Percentiles rank a stretch among this genome's conserved stretches.
These are phyloP conservation scores for Agriopis marginaria DNA, from an alignment of 2,888 invertebrate genomes.

Conservation along the genomic window DNA sequence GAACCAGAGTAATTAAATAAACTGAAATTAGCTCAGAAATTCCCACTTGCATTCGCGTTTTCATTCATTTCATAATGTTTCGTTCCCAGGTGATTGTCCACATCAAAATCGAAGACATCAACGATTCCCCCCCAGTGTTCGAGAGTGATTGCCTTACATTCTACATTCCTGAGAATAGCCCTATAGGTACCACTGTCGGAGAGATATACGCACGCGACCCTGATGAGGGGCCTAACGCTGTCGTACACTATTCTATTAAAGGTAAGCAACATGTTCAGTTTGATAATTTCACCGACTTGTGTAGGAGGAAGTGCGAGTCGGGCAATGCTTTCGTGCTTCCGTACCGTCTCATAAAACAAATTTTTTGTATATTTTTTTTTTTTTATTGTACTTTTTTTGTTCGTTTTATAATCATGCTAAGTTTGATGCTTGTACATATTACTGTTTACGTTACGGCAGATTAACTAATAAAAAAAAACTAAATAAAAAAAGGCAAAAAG, in stretches of 20 bases:
- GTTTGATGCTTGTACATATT: no score
- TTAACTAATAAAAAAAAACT: no score
- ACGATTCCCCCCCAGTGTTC: conserved; percentile 96
- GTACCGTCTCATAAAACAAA: no score
- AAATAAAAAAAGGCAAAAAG: no score
- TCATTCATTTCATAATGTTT: neutral
- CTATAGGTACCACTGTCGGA: conserved; percentile 97
- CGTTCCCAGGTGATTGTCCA: conserved; percentile 88
- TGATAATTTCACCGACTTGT: no score
- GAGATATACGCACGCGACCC: conserved; percentile 96
- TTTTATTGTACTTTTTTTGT: no score
- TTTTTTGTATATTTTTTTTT: no score
- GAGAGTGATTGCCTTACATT: conserved; percentile 95
- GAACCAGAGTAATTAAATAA: no score
- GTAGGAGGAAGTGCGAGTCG: no score
- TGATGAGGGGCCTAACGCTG: conserved; percentile 96
- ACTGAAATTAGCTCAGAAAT: neutral
- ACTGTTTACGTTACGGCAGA: no score
- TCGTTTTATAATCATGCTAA: no score
- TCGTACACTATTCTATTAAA: conserved; percentile 97
- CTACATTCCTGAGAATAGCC: conserved; percentile 98
- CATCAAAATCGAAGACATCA: conserved; percentile 94
- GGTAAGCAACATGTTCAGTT: conserved; percentile 72
- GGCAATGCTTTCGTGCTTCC: no score
- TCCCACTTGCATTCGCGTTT: neutral